Percentiles rank a stretch among this genome's conserved stretches.
Evolutionary conservation across 2,113 vertebrate species (phyloP).

Genomic region (Oreocharis arfaki): DNA sequence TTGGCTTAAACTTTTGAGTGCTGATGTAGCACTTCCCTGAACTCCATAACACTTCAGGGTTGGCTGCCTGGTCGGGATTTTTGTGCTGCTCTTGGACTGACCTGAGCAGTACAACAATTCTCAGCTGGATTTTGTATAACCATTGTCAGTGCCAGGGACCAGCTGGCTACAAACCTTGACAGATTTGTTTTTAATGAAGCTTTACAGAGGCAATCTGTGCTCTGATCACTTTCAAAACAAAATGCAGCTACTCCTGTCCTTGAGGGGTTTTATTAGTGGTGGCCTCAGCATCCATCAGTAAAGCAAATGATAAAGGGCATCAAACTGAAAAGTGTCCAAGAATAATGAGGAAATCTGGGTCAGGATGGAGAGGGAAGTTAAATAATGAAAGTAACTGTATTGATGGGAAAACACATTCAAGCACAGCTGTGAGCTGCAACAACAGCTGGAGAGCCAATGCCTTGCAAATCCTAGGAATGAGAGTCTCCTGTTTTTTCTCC

Average conservation of each 20-base stretch:
- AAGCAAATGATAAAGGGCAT: not conserved
- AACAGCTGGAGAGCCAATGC: not conserved
- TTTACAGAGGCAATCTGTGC: conserved; percentile 43
- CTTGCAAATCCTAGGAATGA: not conserved
- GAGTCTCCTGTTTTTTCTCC: not conserved
- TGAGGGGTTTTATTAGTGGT: conserved; percentile 1
- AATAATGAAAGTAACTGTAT: not conserved
- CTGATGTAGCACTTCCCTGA: not conserved
- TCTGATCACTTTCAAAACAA: conserved; percentile 12
- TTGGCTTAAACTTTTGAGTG: not conserved
- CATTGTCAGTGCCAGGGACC: not conserved
- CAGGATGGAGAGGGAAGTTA: not conserved
- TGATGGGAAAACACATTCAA: not conserved
- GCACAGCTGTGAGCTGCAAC: not conserved
- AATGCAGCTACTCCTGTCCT: not conserved
- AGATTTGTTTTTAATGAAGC: conserved; percentile 58
- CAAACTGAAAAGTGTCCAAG: not conserved
- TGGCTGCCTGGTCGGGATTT: not conserved
- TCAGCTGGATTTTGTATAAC: not conserved
- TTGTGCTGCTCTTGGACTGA: not conserved
- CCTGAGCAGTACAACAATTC: not conserved
- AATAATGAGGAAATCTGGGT: not conserved
- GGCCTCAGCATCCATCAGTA: not conserved
- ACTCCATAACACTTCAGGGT: not conserved
- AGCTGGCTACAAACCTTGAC: conserved; percentile 49